Conservation (phyloP, 2,113 vertebrate genomes). For the Corapipo altera region DNA sequence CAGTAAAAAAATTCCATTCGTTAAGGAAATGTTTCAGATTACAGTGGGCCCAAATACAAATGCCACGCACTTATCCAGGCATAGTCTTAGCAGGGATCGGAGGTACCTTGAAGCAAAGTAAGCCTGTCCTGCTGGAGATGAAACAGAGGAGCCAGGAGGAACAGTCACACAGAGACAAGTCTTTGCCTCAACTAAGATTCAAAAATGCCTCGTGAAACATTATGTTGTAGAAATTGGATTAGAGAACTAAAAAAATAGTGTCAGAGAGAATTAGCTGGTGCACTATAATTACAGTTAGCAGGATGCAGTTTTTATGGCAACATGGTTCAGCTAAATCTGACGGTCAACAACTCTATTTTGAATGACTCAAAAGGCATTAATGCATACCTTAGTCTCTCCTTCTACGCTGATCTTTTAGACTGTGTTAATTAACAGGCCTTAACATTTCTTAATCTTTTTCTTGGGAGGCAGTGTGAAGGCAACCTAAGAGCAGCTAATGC, state of each 20-base stretch:
- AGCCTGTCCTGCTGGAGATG: neutral
- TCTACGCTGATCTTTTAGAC: neutral
- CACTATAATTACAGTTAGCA: neutral
- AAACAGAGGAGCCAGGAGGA: slow-evolving; percentile 6
- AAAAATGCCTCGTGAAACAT: neutral
- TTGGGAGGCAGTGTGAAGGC: neutral
- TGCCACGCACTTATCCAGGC: slow-evolving; percentile 34
- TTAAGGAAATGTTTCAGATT: slow-evolving; percentile 43
- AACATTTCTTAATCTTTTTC: neutral
- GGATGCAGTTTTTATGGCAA: neutral
- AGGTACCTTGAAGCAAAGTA: slow-evolving; percentile 15
- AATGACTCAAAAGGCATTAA: neutral
- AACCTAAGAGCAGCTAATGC: neutral
- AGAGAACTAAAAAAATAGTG: neutral
- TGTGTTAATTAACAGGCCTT: neutral
- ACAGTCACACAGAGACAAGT: neutral
- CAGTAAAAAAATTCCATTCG: slow-evolving; percentile 19
- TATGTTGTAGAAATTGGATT: neutral
- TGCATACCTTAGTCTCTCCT: neutral
- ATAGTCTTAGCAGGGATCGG: slow-evolving; percentile 36
- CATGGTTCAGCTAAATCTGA: neutral
- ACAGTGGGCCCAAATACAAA: slow-evolving; percentile 8
- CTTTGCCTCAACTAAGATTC: neutral
- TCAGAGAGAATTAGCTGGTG: slow-evolving; percentile 26
- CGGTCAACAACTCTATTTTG: neutral